A percentile compares a stretch with the other conserved stretches of the same genome.
These are phyloP conservation scores for Erythrolamprus reginae DNA, from an alignment of 2,113 vertebrate species.

Conservation along the genomic window DNA sequence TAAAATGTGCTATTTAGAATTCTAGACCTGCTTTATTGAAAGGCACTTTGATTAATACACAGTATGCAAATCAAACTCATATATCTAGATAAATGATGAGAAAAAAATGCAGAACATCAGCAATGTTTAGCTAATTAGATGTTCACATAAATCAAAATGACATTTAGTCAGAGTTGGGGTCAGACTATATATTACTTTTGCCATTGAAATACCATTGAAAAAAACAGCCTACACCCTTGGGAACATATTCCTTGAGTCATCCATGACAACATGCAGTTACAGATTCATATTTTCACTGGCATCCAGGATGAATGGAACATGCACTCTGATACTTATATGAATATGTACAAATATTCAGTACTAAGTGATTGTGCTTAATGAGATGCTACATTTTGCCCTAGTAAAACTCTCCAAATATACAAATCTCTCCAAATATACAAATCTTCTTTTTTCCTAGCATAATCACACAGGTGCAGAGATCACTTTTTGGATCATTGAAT, in stretches of 20 bases:
- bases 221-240: background rate
- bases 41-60: background rate
- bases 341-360: background rate
- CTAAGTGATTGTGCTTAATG: background rate
- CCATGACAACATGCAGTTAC: background rate
- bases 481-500: no score
- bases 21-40: conserved; percentile 7
- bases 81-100: background rate
- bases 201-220: background rate
- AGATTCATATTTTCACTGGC: background rate
- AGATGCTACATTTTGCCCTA: background rate
- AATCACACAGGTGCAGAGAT: no score
- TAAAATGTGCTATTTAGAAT: conserved; percentile 9
- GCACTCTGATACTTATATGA: background rate
- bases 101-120: background rate
- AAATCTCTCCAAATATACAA: background rate
- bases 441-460: background rate
- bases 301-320: background rate
- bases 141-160: conserved; percentile 4
- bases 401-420: background rate
- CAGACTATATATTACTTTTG: background rate
- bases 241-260: background rate
- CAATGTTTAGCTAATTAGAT: background rate
- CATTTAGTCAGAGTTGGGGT: background rate
- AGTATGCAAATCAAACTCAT: background rate